Conservation (phyloP, 2,113 vertebrate genomes). For the Chlorodrepanis virens region DNA sequence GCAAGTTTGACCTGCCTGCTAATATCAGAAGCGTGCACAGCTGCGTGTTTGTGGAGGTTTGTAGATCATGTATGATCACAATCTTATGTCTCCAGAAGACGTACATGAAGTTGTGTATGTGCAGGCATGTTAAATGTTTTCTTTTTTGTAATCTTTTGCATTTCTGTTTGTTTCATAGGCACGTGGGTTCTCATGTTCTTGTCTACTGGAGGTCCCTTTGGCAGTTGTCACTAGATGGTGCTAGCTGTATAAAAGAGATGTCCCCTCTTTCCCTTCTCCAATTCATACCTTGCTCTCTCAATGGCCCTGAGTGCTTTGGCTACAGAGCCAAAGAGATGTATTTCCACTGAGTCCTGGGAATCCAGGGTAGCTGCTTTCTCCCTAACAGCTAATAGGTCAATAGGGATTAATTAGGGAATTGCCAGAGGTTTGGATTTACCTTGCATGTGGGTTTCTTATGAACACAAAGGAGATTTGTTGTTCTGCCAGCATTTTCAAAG, state of each 20-base stretch:
- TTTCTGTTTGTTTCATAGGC: background rate
- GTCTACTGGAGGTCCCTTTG: slow-evolving; percentile 10
- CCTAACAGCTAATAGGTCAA: background rate
- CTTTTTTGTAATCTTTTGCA: background rate
- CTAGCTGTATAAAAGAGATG: slow-evolving; percentile 40
- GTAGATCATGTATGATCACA: background rate
- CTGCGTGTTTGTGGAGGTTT: background rate
- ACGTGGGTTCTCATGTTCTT: background rate
- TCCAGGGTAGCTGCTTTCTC: background rate
- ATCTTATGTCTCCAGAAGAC: background rate
- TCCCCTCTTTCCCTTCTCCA: background rate
- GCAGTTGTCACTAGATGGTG: slow-evolving; percentile 66
- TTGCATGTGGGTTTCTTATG: background rate
- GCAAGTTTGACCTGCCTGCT: background rate
- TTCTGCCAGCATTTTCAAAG: background rate
- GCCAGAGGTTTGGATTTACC: background rate
- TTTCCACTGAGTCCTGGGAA: background rate
- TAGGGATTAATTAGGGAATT: background rate
- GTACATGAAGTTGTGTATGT: background rate
- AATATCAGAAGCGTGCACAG: background rate
- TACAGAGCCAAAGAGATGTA: background rate
- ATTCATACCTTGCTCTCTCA: background rate
- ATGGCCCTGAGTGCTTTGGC: background rate
- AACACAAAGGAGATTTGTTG: background rate
- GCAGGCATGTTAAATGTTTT: background rate